A percentile compares a stretch with the other conserved stretches of the same genome.
phyloP scores from a whole-genome alignment of 2,888 invertebrate species.

The Leptopterna dolabrata region DNA sequence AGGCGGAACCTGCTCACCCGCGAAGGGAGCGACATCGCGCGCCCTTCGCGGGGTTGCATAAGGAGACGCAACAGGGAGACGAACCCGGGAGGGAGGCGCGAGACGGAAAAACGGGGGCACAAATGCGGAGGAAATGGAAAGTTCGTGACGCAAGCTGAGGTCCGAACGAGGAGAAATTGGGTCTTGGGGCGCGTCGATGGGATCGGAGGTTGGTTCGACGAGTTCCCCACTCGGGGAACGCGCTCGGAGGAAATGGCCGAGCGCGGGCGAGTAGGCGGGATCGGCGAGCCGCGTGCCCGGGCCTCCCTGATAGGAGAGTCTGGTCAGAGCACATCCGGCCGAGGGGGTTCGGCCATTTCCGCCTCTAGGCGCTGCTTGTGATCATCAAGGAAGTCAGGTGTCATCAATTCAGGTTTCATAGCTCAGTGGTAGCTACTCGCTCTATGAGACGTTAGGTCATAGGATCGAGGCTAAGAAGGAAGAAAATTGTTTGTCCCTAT shows the following conservation, averaged over 20 bases:
- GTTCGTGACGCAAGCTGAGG: slow-evolving; percentile 10
- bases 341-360: neutral
- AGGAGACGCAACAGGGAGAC: neutral
- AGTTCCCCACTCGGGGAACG: neutral
- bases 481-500: too few species aligned
- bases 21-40: neutral
- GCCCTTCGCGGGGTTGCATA: neutral
- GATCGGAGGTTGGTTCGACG: neutral
- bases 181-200: neutral
- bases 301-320: too few species aligned
- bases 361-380: too few species aligned
- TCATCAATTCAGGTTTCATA: too few species aligned
- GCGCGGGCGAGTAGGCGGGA: neutral
- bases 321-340: too few species aligned
- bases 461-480: too few species aligned
- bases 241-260: slow-evolving; percentile 1
- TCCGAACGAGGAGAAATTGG: slow-evolving; percentile 20
- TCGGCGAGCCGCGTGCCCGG: neutral
- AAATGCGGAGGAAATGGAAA: slow-evolving; percentile 12
- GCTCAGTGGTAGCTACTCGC: too few species aligned
- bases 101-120: neutral
- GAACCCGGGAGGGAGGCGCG: neutral
- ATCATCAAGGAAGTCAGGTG: too few species aligned
- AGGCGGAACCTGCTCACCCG: neutral
- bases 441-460: too few species aligned